Conservation (phyloP, 2,797 vertebrate genomes). For the Gymnothorax reevesii region DNA sequence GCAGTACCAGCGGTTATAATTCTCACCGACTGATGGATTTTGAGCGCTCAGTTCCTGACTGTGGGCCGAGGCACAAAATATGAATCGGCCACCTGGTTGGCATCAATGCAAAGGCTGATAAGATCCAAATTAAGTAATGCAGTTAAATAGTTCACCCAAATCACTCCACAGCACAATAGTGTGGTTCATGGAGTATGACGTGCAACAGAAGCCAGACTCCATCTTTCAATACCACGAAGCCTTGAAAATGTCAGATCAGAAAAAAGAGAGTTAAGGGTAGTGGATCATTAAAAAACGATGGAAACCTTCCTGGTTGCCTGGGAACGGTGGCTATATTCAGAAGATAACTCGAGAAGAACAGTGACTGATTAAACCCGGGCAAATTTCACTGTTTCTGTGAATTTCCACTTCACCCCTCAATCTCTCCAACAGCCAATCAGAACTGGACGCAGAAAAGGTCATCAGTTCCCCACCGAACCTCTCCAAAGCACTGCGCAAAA, state of each 20-base stretch:
- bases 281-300: not conserved
- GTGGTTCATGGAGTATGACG: not conserved
- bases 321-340: not conserved
- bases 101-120: not conserved
- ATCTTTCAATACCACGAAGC: not conserved
- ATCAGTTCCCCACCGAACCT: not conserved
- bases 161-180: not conserved
- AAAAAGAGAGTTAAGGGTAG: not conserved
- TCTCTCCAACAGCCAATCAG: not conserved
- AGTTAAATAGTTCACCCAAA: not conserved
- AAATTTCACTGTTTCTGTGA: not conserved
- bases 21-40: not conserved
- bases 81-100: not conserved
- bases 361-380: not conserved
- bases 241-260: not conserved
- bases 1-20: not conserved
- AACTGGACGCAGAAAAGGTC: conserved; percentile 1
- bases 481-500: not conserved
- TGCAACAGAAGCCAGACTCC: not conserved
- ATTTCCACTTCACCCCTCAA: not conserved
- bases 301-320: not conserved
- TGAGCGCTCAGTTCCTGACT: not conserved
- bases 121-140: not conserved
- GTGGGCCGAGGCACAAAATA: not conserved
- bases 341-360: not conserved